phyloP scores from a whole-genome alignment of 1,140 invertebrate species.

The Leguminivora glycinivorella region DNA sequence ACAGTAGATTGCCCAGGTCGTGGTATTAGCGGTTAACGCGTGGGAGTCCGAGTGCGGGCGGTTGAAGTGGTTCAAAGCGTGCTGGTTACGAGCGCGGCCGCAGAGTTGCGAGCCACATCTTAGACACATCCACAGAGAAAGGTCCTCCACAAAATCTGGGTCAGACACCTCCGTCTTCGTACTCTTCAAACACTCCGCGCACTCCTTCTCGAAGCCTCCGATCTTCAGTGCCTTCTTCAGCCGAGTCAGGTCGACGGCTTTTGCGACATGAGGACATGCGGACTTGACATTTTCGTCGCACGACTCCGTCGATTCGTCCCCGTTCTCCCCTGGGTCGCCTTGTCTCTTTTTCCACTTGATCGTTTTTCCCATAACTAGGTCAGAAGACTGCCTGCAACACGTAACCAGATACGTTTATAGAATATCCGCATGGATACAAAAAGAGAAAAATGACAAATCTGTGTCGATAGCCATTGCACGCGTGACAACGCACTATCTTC shows the following conservation, averaged over 20 bases:
- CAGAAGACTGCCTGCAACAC: conserved; percentile 64
- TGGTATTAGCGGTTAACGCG: conserved; percentile 85
- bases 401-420: conserved; percentile 75
- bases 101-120: conserved; percentile 88
- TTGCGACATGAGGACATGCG: conserved; percentile 84
- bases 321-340: conserved; percentile 79
- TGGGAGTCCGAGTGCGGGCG: conserved; percentile 88
- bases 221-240: conserved; percentile 82
- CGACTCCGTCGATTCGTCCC: conserved; percentile 82
- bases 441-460: conserved; percentile 75
- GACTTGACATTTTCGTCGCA: conserved; percentile 79
- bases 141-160: conserved; percentile 82
- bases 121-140: conserved; percentile 84
- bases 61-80: conserved; percentile 88
- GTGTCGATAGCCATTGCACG: conserved; percentile 75
- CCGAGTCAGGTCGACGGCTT: conserved; percentile 82
- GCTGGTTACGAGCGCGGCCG: conserved; percentile 84
- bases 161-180: conserved; percentile 52
- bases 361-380: conserved; percentile 64
- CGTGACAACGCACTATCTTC: conserved; percentile 75
- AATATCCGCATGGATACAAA: conserved; percentile 72
- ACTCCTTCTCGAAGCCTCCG: conserved; percentile 80
- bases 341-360: conserved; percentile 83
- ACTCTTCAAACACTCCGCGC: conserved; percentile 81
- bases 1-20: conserved; percentile 87